These are phyloP conservation scores for Pteropus rufus DNA, from an alignment of 2,797 vertebrate genomes.

Conservation along the genomic window DNA sequence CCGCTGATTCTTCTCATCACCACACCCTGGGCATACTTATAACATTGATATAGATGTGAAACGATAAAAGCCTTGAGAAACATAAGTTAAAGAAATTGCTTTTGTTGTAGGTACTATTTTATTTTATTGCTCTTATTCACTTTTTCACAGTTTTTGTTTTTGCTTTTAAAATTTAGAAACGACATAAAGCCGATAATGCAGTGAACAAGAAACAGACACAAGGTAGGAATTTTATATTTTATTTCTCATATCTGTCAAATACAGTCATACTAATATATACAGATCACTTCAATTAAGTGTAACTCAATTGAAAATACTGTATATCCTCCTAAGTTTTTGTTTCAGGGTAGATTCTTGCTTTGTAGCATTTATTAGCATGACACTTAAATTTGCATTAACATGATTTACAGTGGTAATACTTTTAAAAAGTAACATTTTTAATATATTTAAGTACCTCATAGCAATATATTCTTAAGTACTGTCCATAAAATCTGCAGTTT, in stretches of 20 bases:
- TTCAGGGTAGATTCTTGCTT: neutral
- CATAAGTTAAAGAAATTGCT: neutral
- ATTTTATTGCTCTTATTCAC: neutral
- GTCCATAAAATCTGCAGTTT: neutral
- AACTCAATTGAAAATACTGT: neutral
- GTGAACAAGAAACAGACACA: constrained; percentile 99
- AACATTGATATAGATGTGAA: neutral
- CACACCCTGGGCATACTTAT: neutral
- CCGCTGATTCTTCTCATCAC: neutral
- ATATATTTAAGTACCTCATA: neutral
- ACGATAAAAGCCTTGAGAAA: neutral
- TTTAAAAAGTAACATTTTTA: constrained; percentile 16
- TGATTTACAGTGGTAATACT: neutral
- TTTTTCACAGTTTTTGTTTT: constrained; percentile 41
- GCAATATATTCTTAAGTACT: neutral
- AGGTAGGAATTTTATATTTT: constrained; percentile 85
- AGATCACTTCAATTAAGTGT: neutral
- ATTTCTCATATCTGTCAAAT: neutral
- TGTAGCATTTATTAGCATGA: neutral
- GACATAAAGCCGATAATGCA: constrained; percentile 95
- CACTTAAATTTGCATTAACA: neutral
- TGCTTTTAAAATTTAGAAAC: constrained; percentile 89
- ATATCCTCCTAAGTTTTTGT: neutral
- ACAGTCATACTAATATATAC: neutral
- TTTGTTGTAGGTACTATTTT: neutral